Evolutionary conservation across 2,888 invertebrate species (phyloP), one percentile per base, ranked within the genome.

Genomic region (Melinopterus prodromus): DNA sequence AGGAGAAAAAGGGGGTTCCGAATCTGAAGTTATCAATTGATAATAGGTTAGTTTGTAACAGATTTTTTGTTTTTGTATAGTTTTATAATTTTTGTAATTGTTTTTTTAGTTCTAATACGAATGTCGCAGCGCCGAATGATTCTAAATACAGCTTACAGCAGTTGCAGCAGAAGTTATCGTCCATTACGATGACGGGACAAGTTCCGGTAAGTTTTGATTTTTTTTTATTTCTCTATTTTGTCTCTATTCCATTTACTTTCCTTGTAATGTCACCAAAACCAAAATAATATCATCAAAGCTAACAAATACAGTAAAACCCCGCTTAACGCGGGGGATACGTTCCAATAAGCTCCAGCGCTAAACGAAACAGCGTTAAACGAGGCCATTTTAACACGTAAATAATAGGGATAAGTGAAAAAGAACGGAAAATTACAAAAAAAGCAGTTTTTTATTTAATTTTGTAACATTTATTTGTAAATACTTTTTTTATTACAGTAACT

Each of bases 151-250:
- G 91, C 86, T 92, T 94, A 91, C 92, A 94, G 84, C 92, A 92
- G 76, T 89, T 95, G 82, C 95, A 95, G 84, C 94, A 95, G 86
- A 94, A 94, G 86, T 89, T 94, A 70, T 91, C 93, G 74, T 91
- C 91, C 79, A 92, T 92, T 83, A 91, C 92, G n/a, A 90, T 85
- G 79, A 85, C 86, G 71, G 84, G 85, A 35, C 86, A 87, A 82
- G 84, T 84, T 71, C 87, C 87, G 85, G 92, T 92, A 86, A 90
- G 91, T 86, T 2, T 16, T 76, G 6, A 37, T 16, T 77, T 77
- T 77, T 69, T 77, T 6, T 1, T 77, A 71, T 77, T 69, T 77
- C 1, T 1, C 2, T 72, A 16, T 70, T 5, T 77, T 26, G 26
- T 26, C 26, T 26, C 26, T 26, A 26, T 77, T 16, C 16, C 77